Evolutionary conservation across 1,140 invertebrate genomes (phyloP).

Genomic region (Chymomyza costata): DNA sequence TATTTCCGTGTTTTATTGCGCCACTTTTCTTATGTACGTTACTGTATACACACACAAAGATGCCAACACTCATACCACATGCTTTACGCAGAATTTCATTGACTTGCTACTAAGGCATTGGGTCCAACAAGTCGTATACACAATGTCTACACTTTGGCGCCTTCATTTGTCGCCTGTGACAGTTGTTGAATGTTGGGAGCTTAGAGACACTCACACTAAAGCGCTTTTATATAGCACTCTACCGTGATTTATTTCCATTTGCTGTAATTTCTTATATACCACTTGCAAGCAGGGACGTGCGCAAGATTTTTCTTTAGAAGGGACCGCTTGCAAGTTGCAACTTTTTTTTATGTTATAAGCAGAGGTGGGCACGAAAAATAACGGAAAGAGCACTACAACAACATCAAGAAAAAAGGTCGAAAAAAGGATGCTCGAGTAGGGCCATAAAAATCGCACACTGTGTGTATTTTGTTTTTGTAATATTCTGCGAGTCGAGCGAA

Average conservation of each 20-base stretch:
- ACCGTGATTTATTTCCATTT: constrained; percentile 50
- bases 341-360: too few relatives aligned
- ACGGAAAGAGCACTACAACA: too few relatives aligned
- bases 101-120: constrained; percentile 38
- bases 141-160: constrained; percentile 34
- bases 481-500: too few relatives aligned
- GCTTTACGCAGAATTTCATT: constrained; percentile 34
- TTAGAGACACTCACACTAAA: constrained; percentile 17
- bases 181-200: constrained; percentile 44
- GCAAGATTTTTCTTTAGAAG: too few relatives aligned
- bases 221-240: background rate
- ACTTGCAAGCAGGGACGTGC: too few relatives aligned
- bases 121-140: constrained; percentile 33
- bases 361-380: too few relatives aligned
- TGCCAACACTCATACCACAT: constrained; percentile 7
- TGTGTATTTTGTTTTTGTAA: too few relatives aligned
- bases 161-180: constrained; percentile 61
- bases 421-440: too few relatives aligned
- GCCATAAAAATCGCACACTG: too few relatives aligned
- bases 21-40: constrained; percentile 48
- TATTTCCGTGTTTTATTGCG: constrained; percentile 72
- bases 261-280: constrained; percentile 16
- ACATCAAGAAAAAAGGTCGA: too few relatives aligned
- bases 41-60: constrained; percentile 7
- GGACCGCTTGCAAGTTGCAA: too few relatives aligned